Percentiles rank a stretch among this genome's conserved stretches.
These are phyloP conservation scores for Diorhabda carinulata DNA, from an alignment of 1,140 invertebrate species.

Conservation along the genomic window DNA sequence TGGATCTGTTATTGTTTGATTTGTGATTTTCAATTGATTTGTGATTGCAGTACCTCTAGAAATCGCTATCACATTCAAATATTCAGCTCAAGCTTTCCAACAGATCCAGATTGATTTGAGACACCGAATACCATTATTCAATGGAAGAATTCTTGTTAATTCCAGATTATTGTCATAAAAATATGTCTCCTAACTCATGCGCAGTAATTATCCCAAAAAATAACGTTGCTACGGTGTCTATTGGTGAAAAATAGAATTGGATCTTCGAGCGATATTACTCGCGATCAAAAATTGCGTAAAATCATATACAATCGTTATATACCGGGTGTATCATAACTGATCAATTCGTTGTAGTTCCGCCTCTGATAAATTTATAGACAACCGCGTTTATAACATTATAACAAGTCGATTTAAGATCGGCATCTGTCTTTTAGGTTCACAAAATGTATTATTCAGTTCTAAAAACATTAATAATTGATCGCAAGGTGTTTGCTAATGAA, in stretches of 20 bases:
- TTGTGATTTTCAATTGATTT: too few species aligned
- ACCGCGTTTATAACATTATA: background rate
- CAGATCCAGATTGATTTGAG: too few species aligned
- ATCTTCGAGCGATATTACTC: background rate
- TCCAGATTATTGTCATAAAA: too few species aligned
- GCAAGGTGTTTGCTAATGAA: conserved; percentile 18
- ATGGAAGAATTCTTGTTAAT: too few species aligned
- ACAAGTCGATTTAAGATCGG: conserved; percentile 10
- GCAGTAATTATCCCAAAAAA: background rate
- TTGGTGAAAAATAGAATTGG: too few species aligned
- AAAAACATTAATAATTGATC: conserved; percentile 23
- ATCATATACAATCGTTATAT: background rate
- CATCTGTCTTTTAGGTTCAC: conserved; percentile 31
- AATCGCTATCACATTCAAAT: too few species aligned
- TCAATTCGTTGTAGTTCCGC: background rate
- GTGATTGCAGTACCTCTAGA: too few species aligned
- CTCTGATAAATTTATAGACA: background rate
- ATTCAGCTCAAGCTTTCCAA: too few species aligned
- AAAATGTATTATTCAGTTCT: conserved; percentile 32
- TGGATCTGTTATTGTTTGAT: too few species aligned
- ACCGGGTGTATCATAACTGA: background rate
- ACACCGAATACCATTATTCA: too few species aligned
- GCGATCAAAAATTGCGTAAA: background rate
- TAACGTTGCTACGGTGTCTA: background rate
- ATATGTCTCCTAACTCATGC: background rate